phyloP scores from a whole-genome alignment of 2,888 invertebrate genomes.

The Drosophila anceps region DNA sequence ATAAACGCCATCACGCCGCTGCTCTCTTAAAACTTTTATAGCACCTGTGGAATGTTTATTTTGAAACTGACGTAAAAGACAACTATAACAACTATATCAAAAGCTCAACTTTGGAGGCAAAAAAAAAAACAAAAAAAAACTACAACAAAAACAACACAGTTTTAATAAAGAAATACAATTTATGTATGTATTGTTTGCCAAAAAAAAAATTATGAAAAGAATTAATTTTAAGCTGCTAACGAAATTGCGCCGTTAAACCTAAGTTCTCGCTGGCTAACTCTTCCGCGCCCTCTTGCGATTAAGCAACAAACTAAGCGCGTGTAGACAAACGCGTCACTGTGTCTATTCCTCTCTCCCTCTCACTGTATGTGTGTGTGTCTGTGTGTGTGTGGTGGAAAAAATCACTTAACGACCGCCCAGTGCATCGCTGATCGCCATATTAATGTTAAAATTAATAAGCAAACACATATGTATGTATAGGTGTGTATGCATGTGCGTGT shows the following conservation, averaged over 20 bases:
- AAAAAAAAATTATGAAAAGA: neutral
- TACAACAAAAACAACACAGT: conserved; percentile 5
- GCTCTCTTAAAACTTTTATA: conserved; percentile 33
- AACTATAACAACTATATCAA: conserved; percentile 30
- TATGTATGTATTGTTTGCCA: conserved; percentile 31
- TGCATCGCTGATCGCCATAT: conserved; percentile 37
- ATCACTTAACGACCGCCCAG: conserved; percentile 26
- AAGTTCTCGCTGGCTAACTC: conserved; percentile 16
- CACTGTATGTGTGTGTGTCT: conserved; percentile 18
- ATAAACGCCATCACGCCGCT: conserved; percentile 43
- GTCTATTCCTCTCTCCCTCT: neutral
- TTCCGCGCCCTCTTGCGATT: conserved; percentile 38
- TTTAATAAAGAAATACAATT: neutral
- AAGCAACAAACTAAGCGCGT: conserved; percentile 48
- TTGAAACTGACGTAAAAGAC: conserved; percentile 43
- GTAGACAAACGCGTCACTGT: conserved; percentile 14
- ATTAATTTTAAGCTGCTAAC: conserved; percentile 6
- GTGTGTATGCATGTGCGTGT: conserved; percentile 1
- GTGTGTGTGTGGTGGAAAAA: conserved; percentile 30
- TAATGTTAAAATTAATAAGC: conserved; percentile 15
- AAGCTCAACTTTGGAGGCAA: conserved; percentile 14
- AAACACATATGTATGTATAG: neutral
- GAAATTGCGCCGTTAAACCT: conserved; percentile 49
- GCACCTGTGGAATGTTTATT: conserved; percentile 64
- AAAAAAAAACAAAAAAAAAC: too few relatives aligned